These are phyloP conservation scores for Megalops cyprinoides DNA, from an alignment of 2,797 vertebrate species.

Conservation along the genomic window DNA sequence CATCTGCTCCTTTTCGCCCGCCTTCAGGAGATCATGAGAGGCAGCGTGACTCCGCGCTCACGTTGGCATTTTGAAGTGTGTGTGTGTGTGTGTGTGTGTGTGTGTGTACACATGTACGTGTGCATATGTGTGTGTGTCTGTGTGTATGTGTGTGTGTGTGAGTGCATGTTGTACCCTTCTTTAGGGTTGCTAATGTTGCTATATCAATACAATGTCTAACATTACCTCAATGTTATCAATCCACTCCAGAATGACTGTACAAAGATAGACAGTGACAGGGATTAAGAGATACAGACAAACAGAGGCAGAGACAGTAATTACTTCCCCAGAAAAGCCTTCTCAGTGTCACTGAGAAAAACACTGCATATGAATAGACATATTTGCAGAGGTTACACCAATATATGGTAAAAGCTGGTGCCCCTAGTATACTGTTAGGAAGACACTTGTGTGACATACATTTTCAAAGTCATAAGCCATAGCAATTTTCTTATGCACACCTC, in stretches of 20 bases:
- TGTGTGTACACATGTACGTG: not conserved
- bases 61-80: not conserved
- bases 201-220: not conserved
- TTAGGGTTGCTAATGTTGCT: not conserved
- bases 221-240: not conserved
- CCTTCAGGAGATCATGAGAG: constrained; percentile 34
- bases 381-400: too few species aligned
- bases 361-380: not conserved
- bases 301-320: too few species aligned
- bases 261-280: too few species aligned
- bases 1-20: constrained; percentile 25
- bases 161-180: not conserved
- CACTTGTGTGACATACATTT: too few species aligned
- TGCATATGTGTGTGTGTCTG: not conserved
- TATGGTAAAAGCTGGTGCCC: not conserved
- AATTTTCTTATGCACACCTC: too few species aligned
- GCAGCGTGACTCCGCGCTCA: not conserved
- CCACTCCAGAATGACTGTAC: not conserved
- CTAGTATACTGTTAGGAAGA: too few species aligned
- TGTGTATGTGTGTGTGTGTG: not conserved
- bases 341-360: not conserved
- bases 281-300: not conserved
- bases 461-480: too few species aligned
- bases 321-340: not conserved
- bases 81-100: not conserved